A percentile compares a stretch with the other conserved stretches of the same genome.
Evolutionary conservation across 2,113 vertebrate species (phyloP).

Genomic region (Rostratula benghalensis): DNA sequence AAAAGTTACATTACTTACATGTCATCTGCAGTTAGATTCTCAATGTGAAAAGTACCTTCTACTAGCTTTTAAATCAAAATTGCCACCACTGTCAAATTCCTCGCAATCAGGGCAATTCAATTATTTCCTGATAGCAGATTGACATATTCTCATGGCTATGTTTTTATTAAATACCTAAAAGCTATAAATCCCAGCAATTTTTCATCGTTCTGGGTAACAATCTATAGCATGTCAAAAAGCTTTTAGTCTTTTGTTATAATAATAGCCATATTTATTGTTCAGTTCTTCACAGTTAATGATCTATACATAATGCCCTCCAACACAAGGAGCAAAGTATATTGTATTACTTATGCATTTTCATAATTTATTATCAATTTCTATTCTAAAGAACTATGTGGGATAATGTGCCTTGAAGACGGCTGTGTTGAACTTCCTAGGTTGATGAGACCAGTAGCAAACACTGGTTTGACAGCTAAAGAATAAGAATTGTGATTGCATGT

Average conservation of each 20-base stretch:
- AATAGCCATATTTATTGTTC: constrained; percentile 46
- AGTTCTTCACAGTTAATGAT: constrained; percentile 6
- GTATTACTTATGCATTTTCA: background rate
- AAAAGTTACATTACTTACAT: background rate
- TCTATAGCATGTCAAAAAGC: constrained; percentile 27
- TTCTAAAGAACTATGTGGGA: background rate
- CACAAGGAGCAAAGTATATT: background rate
- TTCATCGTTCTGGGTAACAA: background rate
- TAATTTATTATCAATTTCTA: constrained; percentile 9
- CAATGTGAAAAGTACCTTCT: background rate
- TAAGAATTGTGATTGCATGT: background rate
- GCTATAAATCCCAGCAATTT: constrained; percentile 34
- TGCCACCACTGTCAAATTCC: constrained; percentile 19
- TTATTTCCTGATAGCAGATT: constrained; percentile 37
- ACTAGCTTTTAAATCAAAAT: constrained; percentile 58
- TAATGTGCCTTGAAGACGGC: background rate
- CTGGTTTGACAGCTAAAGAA: background rate
- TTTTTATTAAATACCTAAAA: constrained; percentile 47
- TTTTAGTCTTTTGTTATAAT: constrained; percentile 45
- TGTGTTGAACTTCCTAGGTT: background rate
- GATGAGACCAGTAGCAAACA: background rate
- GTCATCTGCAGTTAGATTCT: constrained; percentile 1
- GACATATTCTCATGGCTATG: background rate
- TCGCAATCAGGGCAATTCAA: constrained; percentile 25
- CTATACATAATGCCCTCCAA: background rate